Conservation (phyloP, 2,113 vertebrate genomes). For the Microcebus tavaratra region DNA sequence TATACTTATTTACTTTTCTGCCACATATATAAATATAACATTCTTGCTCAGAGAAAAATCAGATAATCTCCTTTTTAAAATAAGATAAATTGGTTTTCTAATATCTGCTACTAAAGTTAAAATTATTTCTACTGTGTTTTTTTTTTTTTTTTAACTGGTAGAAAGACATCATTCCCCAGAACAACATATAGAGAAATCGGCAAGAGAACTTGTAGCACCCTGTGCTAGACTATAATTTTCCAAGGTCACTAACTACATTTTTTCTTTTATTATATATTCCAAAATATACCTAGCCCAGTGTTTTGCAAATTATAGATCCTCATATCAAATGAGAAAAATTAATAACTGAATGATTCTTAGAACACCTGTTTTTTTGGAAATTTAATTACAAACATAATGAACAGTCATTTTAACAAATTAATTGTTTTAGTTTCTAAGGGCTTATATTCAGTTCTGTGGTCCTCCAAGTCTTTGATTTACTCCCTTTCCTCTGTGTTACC, state of each 20-base stretch:
- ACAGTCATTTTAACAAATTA: background rate
- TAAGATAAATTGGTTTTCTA: background rate
- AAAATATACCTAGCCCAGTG: background rate
- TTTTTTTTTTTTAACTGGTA: background rate
- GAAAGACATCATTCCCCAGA: background rate
- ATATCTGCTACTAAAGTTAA: background rate
- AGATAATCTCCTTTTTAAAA: conserved; percentile 6
- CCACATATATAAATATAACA: conserved; percentile 2
- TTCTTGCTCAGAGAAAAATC: conserved; percentile 50
- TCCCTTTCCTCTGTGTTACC: background rate
- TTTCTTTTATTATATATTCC: background rate
- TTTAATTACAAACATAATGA: background rate
- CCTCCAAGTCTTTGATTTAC: background rate
- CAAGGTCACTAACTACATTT: background rate
- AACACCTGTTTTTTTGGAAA: conserved; percentile 14
- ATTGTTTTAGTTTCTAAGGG: conserved; percentile 3
- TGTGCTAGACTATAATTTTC: background rate
- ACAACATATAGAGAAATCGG: background rate
- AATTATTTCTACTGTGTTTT: background rate
- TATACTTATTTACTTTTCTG: conserved; percentile 56
- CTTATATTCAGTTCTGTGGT: background rate
- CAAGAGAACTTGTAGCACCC: background rate
- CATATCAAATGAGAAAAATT: background rate
- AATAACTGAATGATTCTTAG: background rate
- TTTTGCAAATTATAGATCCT: background rate